Conservation (phyloP, 2,888 invertebrate species). For the Mythimna loreyi region DNA sequence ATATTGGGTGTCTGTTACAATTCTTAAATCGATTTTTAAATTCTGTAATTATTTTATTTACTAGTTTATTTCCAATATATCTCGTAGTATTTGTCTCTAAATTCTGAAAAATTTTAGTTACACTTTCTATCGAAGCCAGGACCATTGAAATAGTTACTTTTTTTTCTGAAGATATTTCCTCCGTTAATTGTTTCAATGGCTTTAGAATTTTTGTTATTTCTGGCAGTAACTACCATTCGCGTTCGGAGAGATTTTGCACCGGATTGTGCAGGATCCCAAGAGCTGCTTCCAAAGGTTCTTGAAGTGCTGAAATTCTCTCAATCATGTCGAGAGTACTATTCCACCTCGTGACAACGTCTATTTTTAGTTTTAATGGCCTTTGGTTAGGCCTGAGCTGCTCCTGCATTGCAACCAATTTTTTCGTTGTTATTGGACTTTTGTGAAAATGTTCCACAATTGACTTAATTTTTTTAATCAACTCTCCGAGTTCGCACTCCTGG, state of each 20-base stretch:
- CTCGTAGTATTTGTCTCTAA: neutral
- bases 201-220: neutral
- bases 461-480: neutral
- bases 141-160: neutral
- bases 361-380: neutral
- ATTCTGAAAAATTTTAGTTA: neutral
- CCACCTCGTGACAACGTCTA: neutral
- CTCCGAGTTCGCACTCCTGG: neutral
- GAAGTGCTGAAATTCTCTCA: neutral
- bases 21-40: conserved; percentile 1
- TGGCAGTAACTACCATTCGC: neutral
- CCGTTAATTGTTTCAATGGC: neutral
- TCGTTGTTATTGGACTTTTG: neutral
- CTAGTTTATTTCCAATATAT: neutral
- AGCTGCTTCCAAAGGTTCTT: neutral
- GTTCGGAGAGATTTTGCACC: neutral
- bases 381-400: neutral
- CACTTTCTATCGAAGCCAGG: neutral
- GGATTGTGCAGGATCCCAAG: neutral
- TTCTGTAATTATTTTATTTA: neutral
- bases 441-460: neutral
- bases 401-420: neutral
- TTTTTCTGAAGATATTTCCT: neutral
- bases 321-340: neutral
- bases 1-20: neutral